Percentiles rank a stretch among this genome's conserved stretches.
These are phyloP conservation scores for Apeltes quadracus DNA, from an alignment of 2,113 vertebrate genomes.

Conservation along the genomic window DNA sequence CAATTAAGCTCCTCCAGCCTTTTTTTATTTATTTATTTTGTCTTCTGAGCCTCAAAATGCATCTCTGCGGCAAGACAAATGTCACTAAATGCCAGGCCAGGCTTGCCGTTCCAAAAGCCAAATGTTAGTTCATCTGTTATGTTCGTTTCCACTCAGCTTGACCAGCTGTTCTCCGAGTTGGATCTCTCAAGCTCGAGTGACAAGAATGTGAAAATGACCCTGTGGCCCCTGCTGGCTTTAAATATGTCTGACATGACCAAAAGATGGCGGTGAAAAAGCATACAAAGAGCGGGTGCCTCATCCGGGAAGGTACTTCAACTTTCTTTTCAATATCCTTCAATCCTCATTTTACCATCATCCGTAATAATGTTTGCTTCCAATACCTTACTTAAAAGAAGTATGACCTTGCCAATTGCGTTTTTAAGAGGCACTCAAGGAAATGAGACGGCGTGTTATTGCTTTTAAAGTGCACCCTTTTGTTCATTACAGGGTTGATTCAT, in stretches of 20 bases:
- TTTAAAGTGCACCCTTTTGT: conserved; percentile 27
- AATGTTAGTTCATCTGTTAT: conserved; percentile 77
- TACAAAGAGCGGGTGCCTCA: no score
- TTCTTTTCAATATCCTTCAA: no score
- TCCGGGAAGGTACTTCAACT: not conserved
- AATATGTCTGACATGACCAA: conserved; percentile 26
- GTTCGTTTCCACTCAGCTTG: conserved; percentile 58
- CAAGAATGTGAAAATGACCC: conserved; percentile 36
- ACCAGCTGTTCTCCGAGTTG: conserved; percentile 49
- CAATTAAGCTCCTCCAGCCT: conserved; percentile 46
- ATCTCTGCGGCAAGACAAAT: conserved; percentile 71
- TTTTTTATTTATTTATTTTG: not conserved
- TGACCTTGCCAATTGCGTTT: not conserved
- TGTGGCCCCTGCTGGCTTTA: conserved; percentile 20
- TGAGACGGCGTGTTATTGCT: conserved; percentile 24
- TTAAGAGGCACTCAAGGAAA: conserved; percentile 17
- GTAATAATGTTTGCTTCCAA: not conserved
- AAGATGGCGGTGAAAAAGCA: not conserved
- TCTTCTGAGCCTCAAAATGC: conserved; percentile 47
- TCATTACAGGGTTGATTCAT: conserved; percentile 12
- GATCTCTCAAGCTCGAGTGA: conserved; percentile 53
- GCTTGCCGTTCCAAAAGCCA: conserved; percentile 67
- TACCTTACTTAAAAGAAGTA: not conserved
- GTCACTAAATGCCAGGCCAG: conserved; percentile 78
- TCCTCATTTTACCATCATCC: not conserved